Base-by-base conservation (phyloP, 2,113 vertebrate genomes). In the Burhinus bistriatus region DNA sequence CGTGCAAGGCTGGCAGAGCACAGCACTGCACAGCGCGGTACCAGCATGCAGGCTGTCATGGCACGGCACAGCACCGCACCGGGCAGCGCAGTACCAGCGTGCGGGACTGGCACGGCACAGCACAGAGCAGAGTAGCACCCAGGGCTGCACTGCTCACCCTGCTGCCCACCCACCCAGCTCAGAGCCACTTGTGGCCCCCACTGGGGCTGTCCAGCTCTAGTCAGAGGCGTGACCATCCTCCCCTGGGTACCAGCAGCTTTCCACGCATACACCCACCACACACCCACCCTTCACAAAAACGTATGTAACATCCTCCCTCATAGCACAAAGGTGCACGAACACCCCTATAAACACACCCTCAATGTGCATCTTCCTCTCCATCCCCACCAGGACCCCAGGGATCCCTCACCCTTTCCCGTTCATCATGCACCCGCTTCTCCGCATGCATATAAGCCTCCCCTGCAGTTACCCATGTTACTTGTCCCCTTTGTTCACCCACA, bases 141-240 rank as follows among this genome's bases (percentile, higher is more conserved):
- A 5, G 49, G n/a, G 44, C 68, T 59, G 32, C 19, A 2, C 71
- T 45, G 52, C 62, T 71, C 71, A 8, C 7, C 55, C 52, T 3
- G 1, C 54, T 55, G 55, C 4, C 15, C 79, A 42, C 36, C 17
- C 1, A 29, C 52, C 57, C 3, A 1, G 51, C 40, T 25, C 40
- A 5, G 32, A 58, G 27, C 38, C 34, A 2, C 59, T 23, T 1
- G 0, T 6, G 34, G 29, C 20, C 17, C 51, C n/a, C 30, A 0
- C 5, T 0, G 7, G 23, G 51, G 40, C 12, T 34, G 9, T 7
- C 42, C 55, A 4, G 87, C 61, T 36, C 57, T 9, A 8, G 69
- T 5, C n/a, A 42, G 26, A 12, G 59, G 10, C 4, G 5, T 16
- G 42, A 17, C 42, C 2, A 0, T 15, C 23, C 38, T 19, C 42